phyloP scores from a whole-genome alignment of 2,888 invertebrate genomes.

The Rhogogaster chlorosoma region DNA sequence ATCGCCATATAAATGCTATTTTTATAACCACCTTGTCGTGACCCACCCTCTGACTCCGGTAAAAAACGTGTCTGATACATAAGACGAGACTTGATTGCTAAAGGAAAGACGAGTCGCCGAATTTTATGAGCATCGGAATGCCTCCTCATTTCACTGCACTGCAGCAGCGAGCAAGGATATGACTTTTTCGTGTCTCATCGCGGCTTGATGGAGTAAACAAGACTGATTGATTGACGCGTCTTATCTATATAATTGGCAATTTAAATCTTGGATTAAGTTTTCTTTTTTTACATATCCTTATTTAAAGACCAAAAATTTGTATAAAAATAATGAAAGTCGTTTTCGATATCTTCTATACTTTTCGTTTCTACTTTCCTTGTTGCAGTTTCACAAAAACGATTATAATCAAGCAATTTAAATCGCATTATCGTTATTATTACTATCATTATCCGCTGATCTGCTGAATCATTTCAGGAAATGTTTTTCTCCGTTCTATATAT shows the following conservation, averaged over 20 bases:
- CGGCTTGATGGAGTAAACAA: conserved; percentile 1
- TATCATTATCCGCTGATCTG: background rate
- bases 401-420: conserved; percentile 1
- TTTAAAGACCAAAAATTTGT: background rate
- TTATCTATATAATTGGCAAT: background rate
- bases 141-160: background rate
- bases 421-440: background rate
- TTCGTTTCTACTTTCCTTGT: background rate
- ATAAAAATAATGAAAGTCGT: background rate
- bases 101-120: background rate
- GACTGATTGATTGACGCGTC: background rate
- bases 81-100: conserved; percentile 36
- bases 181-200: conserved; percentile 11
- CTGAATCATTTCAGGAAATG: background rate
- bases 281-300: background rate
- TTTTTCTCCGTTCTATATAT: background rate
- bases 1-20: conserved; percentile 5
- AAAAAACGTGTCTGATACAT: background rate
- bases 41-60: background rate
- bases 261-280: background rate
- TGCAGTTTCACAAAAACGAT: background rate
- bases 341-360: background rate
- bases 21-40: conserved; percentile 39
- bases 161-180: background rate
- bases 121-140: conserved; percentile 18